phyloP scores from a whole-genome alignment of 2,888 invertebrate genomes.

The Congeria kusceri region DNA sequence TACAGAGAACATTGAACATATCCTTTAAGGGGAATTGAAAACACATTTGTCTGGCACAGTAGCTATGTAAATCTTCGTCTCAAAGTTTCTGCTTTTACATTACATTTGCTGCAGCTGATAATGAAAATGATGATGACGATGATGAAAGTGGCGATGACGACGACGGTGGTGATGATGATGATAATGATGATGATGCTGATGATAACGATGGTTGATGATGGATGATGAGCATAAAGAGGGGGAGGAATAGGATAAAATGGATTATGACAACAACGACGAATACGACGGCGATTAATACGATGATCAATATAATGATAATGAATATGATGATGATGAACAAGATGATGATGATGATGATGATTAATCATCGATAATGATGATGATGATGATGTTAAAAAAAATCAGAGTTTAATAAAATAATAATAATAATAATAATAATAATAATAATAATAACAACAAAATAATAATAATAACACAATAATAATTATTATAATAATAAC shows the following conservation, averaged over 20 bases:
- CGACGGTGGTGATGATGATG: neutral
- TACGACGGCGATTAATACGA: neutral
- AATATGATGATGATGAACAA: neutral
- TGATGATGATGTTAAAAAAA: neutral
- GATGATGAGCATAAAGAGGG: conserved; percentile 5
- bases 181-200: conserved; percentile 3
- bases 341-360: conserved; percentile 6
- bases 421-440: neutral
- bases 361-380: neutral
- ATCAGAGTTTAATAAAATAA: too few relatives aligned
- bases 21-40: too few relatives aligned
- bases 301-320: conserved; percentile 3
- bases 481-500: neutral
- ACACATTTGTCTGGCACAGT: too few relatives aligned
- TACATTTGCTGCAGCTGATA: too few relatives aligned
- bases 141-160: too few relatives aligned
- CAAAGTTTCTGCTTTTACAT: too few relatives aligned
- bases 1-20: too few relatives aligned
- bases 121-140: too few relatives aligned
- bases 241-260: neutral
- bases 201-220: neutral
- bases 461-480: neutral
- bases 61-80: too few relatives aligned
- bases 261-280: conserved; percentile 10
- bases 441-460: neutral